Percentiles rank a stretch among this genome's conserved stretches.
These are phyloP conservation scores for Hymenochirus boettgeri DNA, from an alignment of 2,113 vertebrate genomes.

Conservation along the genomic window DNA sequence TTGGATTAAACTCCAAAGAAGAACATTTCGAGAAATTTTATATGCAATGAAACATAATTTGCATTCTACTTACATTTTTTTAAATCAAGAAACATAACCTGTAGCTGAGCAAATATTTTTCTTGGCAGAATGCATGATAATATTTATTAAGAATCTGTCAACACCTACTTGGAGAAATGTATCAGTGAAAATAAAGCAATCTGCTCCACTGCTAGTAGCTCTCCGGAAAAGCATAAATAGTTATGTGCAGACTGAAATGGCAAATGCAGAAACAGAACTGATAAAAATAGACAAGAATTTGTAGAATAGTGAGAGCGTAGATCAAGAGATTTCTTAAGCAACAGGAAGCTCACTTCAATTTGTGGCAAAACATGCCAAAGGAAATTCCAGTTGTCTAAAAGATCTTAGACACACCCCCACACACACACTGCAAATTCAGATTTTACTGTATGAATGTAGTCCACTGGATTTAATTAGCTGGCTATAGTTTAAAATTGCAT, in stretches of 20 bases:
- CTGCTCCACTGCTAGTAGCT: conserved; percentile 6
- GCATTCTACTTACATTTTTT: conserved; percentile 14
- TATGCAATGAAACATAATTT: not conserved
- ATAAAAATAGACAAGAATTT: too few relatives aligned
- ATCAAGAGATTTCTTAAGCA: too few relatives aligned
- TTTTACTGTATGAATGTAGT: too few relatives aligned
- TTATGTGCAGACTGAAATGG: not conserved
- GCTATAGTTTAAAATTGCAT: too few relatives aligned
- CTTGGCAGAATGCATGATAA: conserved; percentile 29
- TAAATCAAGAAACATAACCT: conserved; percentile 12
- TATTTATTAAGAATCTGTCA: conserved; percentile 36
- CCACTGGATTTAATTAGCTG: too few relatives aligned
- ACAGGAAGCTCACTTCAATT: too few relatives aligned
- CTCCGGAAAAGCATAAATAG: not conserved
- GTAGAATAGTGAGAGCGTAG: too few relatives aligned
- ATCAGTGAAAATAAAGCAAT: conserved; percentile 35
- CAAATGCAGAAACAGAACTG: too few relatives aligned
- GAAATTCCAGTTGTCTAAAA: too few relatives aligned
- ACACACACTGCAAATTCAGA: too few relatives aligned
- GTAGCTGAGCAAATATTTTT: conserved; percentile 24
- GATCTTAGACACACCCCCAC: too few relatives aligned
- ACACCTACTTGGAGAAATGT: conserved; percentile 19
- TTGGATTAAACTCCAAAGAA: not conserved
- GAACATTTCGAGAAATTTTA: not conserved
- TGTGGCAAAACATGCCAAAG: too few relatives aligned